Evolutionary conservation across 2,888 invertebrate species (phyloP).

Genomic region (Metacarcinus magister): DNA sequence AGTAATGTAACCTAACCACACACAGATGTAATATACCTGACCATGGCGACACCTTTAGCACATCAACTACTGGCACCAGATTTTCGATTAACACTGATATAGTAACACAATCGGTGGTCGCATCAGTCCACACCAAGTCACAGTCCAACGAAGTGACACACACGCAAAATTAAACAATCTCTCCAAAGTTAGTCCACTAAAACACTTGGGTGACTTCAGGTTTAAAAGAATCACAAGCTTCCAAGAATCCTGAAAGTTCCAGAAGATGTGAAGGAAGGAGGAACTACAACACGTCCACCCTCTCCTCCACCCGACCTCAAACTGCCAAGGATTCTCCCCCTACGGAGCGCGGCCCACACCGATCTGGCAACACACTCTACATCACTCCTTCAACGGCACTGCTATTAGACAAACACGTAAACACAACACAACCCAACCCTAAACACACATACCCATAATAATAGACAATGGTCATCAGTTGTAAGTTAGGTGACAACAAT

Average conservation of each 20-base stretch:
- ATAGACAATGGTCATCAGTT: neutral
- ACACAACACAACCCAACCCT: neutral
- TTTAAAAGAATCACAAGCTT: neutral
- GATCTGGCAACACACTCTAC: conserved; percentile 52
- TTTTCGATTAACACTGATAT: neutral
- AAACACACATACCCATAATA: neutral
- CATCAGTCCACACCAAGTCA: neutral
- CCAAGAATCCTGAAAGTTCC: neutral
- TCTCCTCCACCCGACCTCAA: conserved; percentile 54
- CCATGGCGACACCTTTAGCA: conserved; percentile 46
- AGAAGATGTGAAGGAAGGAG: neutral
- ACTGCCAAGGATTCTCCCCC: conserved; percentile 62
- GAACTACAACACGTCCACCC: conserved; percentile 27
- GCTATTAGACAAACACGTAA: neutral
- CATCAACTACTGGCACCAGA: neutral
- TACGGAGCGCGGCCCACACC: conserved; percentile 11
- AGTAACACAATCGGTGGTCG: neutral
- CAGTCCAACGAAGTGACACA: neutral
- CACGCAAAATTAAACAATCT: neutral
- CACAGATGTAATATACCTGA: conserved; percentile 36
- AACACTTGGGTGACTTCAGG: neutral
- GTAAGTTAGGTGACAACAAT: neutral
- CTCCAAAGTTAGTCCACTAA: neutral
- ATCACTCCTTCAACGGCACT: neutral
- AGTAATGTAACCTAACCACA: neutral